phyloP scores from a whole-genome alignment of 2,888 invertebrate species.

The Ommatoiulus sabulosus region DNA sequence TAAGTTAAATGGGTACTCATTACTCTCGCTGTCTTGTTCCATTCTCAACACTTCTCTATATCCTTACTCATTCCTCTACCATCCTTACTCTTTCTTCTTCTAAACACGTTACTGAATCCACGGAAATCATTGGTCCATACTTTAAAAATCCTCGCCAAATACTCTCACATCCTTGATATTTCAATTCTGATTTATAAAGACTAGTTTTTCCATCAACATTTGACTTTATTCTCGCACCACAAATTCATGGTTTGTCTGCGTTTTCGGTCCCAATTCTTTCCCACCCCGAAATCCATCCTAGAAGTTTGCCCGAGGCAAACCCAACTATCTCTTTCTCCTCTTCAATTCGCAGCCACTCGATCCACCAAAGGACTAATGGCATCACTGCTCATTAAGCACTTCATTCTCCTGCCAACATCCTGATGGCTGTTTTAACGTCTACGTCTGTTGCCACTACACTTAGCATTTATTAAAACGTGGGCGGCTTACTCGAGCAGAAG shows the following conservation, averaged over 20 bases:
- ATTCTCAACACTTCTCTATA: too few species aligned
- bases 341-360: not conserved
- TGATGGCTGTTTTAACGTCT: not conserved
- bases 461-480: not conserved
- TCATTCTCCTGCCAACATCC: not conserved
- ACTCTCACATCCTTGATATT: too few species aligned
- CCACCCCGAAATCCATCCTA: not conserved
- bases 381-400: constrained; percentile 17
- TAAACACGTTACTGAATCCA: too few species aligned
- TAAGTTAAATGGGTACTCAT: too few species aligned
- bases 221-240: not conserved
- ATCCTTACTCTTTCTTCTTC: too few species aligned
- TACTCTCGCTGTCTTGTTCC: too few species aligned
- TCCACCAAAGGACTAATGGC: not conserved
- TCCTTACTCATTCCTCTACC: too few species aligned
- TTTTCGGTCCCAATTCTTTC: not conserved
- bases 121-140: too few species aligned
- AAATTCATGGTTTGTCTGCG: not conserved
- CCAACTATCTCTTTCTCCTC: not conserved
- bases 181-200: too few species aligned
- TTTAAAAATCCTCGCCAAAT: too few species aligned
- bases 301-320: not conserved
- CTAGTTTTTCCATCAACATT: too few species aligned
- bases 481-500: not conserved
- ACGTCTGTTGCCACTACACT: not conserved